phyloP scores from a whole-genome alignment of 2,888 invertebrate genomes.

The Luperina nickerlii region DNA sequence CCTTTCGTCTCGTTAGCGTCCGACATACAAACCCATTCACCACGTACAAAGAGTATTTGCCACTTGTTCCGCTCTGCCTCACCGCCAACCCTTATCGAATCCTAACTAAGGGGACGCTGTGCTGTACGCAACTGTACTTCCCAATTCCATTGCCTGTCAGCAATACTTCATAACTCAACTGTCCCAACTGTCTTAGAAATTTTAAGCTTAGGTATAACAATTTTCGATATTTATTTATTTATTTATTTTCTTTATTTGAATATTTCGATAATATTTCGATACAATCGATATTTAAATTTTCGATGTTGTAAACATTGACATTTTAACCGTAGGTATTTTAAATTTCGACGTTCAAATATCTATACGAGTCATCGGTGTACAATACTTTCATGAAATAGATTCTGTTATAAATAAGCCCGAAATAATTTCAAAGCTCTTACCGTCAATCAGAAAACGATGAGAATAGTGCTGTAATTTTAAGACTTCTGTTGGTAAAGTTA shows the following conservation, averaged over 20 bases:
- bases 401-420: slow-evolving; percentile 40
- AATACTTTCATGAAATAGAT: slow-evolving; percentile 40
- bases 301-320: no score
- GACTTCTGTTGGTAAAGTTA: slow-evolving; percentile 10
- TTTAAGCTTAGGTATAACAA: no score
- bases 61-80: slow-evolving; percentile 82
- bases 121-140: slow-evolving; percentile 48
- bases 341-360: no score
- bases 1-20: slow-evolving; percentile 50
- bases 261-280: no score
- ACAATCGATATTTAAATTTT: no score
- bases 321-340: no score
- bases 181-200: no score
- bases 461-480: slow-evolving; percentile 35
- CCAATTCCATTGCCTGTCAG: slow-evolving; percentile 32
- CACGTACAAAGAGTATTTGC: slow-evolving; percentile 74
- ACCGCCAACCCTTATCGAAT: slow-evolving; percentile 70
- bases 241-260: no score
- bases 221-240: no score
- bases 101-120: slow-evolving; percentile 53
- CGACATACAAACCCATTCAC: slow-evolving; percentile 70
- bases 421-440: slow-evolving; percentile 30
- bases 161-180: slow-evolving; percentile 3
- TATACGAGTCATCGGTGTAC: slow-evolving; percentile 12
- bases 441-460: slow-evolving; percentile 33